Evolutionary conservation across 2,888 invertebrate species (phyloP).

Genomic region (Lasioglossum figueresi): DNA sequence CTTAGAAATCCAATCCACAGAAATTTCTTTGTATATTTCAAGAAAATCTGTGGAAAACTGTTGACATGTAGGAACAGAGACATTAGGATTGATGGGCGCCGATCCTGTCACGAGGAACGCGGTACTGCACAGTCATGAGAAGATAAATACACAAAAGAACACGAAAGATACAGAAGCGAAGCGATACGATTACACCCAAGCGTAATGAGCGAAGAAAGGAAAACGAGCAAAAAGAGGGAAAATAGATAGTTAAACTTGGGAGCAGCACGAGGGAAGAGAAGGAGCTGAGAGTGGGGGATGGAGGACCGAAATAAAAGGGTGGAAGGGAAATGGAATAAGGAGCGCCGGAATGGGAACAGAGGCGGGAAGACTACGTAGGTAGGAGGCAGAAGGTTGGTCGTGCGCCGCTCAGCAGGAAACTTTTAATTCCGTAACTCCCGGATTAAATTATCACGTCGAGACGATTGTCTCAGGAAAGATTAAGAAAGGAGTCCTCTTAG

Average conservation of each 20-base stretch:
- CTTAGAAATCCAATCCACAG: background rate
- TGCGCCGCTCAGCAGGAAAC: conserved; percentile 80
- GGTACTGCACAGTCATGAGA: background rate
- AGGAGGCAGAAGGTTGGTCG: conserved; percentile 56
- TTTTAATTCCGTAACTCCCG: conserved; percentile 83
- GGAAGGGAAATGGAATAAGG: conserved; percentile 8
- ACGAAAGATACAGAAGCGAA: background rate
- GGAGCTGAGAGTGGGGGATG: background rate
- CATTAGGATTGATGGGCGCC: background rate
- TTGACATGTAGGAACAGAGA: background rate
- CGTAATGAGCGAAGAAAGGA: conserved; percentile 13
- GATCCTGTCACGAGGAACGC: background rate
- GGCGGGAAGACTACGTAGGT: conserved; percentile 24
- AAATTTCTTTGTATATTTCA: background rate
- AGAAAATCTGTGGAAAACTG: background rate
- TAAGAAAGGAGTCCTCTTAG: conserved; percentile 75
- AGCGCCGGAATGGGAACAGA: conserved; percentile 17
- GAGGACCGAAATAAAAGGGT: conserved; percentile 2
- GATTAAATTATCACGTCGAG: conserved; percentile 83
- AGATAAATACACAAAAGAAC: background rate
- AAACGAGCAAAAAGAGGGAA: conserved; percentile 16
- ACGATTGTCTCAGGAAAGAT: conserved; percentile 82
- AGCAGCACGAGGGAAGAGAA: background rate
- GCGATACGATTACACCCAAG: conserved; percentile 15
- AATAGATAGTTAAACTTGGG: conserved; percentile 32